Percentiles rank a stretch among this genome's conserved stretches.
These are phyloP conservation scores for Procambarus virginalis DNA, from an alignment of 1,140 invertebrate species.

Conservation along the genomic window DNA sequence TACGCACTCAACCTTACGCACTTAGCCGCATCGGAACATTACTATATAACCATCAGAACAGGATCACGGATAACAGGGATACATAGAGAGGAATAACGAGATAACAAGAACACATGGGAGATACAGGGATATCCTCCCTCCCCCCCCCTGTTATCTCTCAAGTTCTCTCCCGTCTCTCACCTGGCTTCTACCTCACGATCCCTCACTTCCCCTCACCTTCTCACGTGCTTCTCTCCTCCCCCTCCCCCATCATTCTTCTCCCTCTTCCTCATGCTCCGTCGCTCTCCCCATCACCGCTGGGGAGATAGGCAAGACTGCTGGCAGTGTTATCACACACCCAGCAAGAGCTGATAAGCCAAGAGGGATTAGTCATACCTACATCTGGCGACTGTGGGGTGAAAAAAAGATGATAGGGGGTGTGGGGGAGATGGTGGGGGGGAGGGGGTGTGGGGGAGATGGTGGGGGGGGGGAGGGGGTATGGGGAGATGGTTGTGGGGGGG, in stretches of 20 bases:
- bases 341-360: conserved; percentile 42
- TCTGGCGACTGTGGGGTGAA: conserved; percentile 17
- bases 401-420: too few relatives aligned
- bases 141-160: not conserved
- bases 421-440: too few relatives aligned
- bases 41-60: too few relatives aligned
- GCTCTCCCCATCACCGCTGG: not conserved
- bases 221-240: not conserved
- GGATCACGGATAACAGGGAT: too few relatives aligned
- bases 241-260: not conserved
- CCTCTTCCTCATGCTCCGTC: not conserved
- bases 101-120: too few relatives aligned
- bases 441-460: too few relatives aligned
- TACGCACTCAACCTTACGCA: not conserved
- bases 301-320: conserved; percentile 30
- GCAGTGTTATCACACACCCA: conserved; percentile 26
- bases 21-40: too few relatives aligned
- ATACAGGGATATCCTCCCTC: too few relatives aligned
- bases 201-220: not conserved
- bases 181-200: not conserved
- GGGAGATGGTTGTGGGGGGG: too few relatives aligned
- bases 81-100: too few relatives aligned
- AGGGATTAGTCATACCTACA: conserved; percentile 53
- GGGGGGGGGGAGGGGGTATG: too few relatives aligned
- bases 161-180: not conserved